Conservation (phyloP, 2,797 vertebrate genomes). For the Furcifer pardalis region DNA sequence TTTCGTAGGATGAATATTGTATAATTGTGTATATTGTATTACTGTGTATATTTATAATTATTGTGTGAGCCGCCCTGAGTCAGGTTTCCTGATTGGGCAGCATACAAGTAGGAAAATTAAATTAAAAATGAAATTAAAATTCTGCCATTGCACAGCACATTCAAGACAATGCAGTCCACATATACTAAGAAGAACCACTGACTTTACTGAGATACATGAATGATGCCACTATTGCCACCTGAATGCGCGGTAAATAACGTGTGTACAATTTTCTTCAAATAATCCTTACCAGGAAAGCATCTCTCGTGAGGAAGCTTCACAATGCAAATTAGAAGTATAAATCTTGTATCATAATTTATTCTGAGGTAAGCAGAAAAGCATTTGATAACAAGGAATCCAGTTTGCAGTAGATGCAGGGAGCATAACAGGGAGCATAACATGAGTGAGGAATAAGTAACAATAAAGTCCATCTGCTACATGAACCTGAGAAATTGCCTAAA, state of each 20-base stretch:
- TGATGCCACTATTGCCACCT: not conserved
- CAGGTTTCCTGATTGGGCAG: too few species aligned
- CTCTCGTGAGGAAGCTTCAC: constrained; percentile 3
- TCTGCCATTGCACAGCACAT: too few species aligned
- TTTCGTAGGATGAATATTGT: too few species aligned
- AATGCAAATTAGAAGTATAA: constrained; percentile 29
- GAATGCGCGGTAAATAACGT: not conserved
- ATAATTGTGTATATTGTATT: too few species aligned
- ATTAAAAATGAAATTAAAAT: too few species aligned
- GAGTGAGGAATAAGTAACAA: constrained; percentile 15
- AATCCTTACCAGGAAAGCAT: not conserved
- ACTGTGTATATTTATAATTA: too few species aligned
- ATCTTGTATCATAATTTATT: constrained; percentile 41
- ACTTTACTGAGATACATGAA: not conserved
- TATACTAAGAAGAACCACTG: not conserved
- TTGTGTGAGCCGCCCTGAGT: too few species aligned
- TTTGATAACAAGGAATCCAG: constrained; percentile 23
- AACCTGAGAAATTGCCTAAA: not conserved
- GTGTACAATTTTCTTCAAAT: not conserved
- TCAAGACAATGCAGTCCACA: not conserved
- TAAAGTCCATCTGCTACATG: constrained; percentile 16
- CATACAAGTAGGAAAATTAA: too few species aligned
- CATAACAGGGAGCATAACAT: not conserved
- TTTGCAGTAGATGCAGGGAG: not conserved
- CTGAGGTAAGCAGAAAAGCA: constrained; percentile 37